Evolutionary conservation across 2,797 vertebrate genomes (phyloP), one percentile per base, ranked within the genome.

Genomic region (Phrynocephalus vlangalii): DNA sequence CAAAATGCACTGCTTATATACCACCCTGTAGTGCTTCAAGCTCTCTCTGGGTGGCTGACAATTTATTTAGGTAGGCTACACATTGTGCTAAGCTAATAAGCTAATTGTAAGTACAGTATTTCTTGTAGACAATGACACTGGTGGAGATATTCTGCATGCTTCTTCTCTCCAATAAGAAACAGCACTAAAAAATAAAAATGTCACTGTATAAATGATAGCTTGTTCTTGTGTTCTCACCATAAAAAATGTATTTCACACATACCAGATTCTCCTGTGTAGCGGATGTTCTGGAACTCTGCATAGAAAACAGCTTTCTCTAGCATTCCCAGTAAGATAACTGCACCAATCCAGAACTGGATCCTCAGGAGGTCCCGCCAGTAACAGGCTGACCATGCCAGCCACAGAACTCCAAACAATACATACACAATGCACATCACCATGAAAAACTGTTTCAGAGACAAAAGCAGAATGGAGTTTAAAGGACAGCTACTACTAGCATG

Each of bases 341-440:
- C 98, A 0, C 98, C 98, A 52, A 99, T 98, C 98, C 98, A 99
- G 97, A 98, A 99, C 96, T 99, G 98, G 95, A 99, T 98, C 92
- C 98, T 96, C 87, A 99, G 94, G 80, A 99, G 97, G 92, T 99
- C 98, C 90, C 97, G 96, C 98, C 98, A 99, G 79, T 99, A 99
- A 92, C 98, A 99, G 82, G 97, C 98, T 38, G 97, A 99, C 98
- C 98, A 99, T 0, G 98, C 97, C 89, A 99, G 97, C 98, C 98
- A 99, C 7, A 99, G 96, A n/a, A 97, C 97, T 26, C 98, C 98
- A 3, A 99, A 99, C 71, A 99, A 95, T 56, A 99, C 98, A 6
- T 99, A 99, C 6, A 99, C 98, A 24, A 99, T 98, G 92, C 98
- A 99, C 98, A 99, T 99, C 92, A 97, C 96, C 98, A 99, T 98